Conservation (phyloP, 2,888 invertebrate genomes). For the Thecophora atra region DNA sequence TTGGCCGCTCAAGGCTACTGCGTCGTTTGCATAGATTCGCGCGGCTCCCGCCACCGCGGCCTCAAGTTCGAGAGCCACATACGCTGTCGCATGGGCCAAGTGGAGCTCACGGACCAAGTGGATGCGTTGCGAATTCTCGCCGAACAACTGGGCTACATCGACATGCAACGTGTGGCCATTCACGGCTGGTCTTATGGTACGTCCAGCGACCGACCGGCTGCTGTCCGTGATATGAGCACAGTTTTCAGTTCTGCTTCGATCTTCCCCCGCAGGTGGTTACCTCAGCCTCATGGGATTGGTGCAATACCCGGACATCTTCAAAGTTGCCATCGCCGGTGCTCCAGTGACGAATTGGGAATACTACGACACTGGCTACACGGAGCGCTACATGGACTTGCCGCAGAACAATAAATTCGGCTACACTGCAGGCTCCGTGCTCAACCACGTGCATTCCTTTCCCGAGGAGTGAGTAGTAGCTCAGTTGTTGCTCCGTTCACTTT, state of each 20-base stretch:
- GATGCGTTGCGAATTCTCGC: slow-evolving; percentile 90
- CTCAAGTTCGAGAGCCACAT: slow-evolving; percentile 91
- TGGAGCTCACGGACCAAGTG: slow-evolving; percentile 94
- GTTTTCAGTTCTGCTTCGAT: too few species aligned
- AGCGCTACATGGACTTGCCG: slow-evolving; percentile 94
- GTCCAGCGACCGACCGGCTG: too few species aligned
- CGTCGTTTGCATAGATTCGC: slow-evolving; percentile 93
- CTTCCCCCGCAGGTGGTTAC: slow-evolving; percentile 80
- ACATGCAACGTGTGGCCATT: slow-evolving; percentile 90
- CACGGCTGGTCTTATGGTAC: slow-evolving; percentile 98
- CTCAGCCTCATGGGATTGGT: slow-evolving; percentile 93
- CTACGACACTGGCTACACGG: slow-evolving; percentile 99
- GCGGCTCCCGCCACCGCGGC: slow-evolving; percentile 95
- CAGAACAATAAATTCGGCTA: slow-evolving; percentile 82
- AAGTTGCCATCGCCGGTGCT: slow-evolving; percentile 95
- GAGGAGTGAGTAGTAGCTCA: slow-evolving; percentile 76
- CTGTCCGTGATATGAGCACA: too few species aligned
- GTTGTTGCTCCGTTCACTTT: not conserved
- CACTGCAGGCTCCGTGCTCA: slow-evolving; percentile 83
- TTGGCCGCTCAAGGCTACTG: slow-evolving; percentile 95
- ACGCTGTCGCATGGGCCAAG: slow-evolving; percentile 89
- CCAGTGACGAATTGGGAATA: slow-evolving; percentile 97
- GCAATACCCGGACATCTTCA: slow-evolving; percentile 91
- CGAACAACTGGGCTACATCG: slow-evolving; percentile 86
- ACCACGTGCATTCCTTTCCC: slow-evolving; percentile 86